phyloP scores from a whole-genome alignment of 1,140 invertebrate species.

The Zaprionus ornatus region DNA sequence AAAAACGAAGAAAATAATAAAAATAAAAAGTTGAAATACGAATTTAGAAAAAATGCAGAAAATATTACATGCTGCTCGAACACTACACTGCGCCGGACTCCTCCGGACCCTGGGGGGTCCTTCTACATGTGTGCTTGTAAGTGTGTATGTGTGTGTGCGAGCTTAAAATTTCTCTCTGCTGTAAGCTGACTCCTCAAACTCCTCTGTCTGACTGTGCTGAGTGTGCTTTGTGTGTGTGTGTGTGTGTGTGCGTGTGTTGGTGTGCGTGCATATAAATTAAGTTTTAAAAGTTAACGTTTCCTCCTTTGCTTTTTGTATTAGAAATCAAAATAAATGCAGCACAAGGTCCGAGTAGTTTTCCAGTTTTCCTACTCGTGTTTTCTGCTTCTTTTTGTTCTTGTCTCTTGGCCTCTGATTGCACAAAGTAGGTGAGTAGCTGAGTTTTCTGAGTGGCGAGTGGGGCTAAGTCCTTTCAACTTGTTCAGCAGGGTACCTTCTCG shows the following conservation, averaged over 20 bases:
- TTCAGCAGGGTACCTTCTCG: slow-evolving; percentile 39
- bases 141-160: slow-evolving; percentile 30
- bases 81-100: slow-evolving; percentile 8
- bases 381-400: slow-evolving; percentile 8
- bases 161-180: slow-evolving; percentile 36
- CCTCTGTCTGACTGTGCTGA: slow-evolving; percentile 9
- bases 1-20: slow-evolving; percentile 20
- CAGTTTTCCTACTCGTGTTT: slow-evolving; percentile 6
- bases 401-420: slow-evolving; percentile 61
- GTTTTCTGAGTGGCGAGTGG: slow-evolving; percentile 1
- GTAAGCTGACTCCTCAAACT: slow-evolving; percentile 63
- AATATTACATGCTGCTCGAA: slow-evolving; percentile 65
- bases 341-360: slow-evolving; percentile 50
- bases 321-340: slow-evolving; percentile 80
- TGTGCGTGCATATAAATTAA: slow-evolving; percentile 81
- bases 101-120: slow-evolving; percentile 10
- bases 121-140: slow-evolving; percentile 11
- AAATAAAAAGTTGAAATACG: slow-evolving; percentile 32
- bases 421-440: slow-evolving; percentile 44
- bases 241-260: slow-evolving; percentile 19
- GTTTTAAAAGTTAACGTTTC: slow-evolving; percentile 73
- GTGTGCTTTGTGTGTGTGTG: slow-evolving; percentile 34
- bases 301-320: slow-evolving; percentile 51
- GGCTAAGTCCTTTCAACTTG: slow-evolving; percentile 43
- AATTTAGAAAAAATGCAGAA: slow-evolving; percentile 45